Conservation (phyloP, 2,113 vertebrate species). For the Percina caprodes region DNA sequence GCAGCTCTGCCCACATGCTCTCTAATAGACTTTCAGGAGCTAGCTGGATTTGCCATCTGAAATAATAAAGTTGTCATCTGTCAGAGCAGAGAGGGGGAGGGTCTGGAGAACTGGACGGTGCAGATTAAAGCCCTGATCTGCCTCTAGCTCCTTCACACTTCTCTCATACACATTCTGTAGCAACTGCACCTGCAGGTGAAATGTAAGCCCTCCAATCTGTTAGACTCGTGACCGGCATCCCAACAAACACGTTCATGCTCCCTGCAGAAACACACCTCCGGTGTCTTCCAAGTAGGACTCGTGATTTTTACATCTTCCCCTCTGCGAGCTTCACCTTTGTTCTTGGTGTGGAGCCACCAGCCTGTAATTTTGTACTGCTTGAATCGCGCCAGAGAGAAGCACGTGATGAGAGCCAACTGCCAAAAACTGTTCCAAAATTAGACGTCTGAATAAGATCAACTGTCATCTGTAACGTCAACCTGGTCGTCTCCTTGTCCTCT, state of each 20-base stretch:
- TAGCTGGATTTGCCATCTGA: conserved; percentile 78
- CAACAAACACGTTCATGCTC: conserved; percentile 37
- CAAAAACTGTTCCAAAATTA: conserved; percentile 61
- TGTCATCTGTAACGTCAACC: conserved; percentile 30
- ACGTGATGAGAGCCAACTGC: conserved; percentile 30
- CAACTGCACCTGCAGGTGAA: conserved; percentile 55
- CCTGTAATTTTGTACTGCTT: conserved; percentile 37
- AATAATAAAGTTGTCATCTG: conserved; percentile 86
- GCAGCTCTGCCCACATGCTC: conserved; percentile 53
- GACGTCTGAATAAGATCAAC: conserved; percentile 42
- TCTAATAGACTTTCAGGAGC: conserved; percentile 60
- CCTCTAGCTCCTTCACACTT: conserved; percentile 74
- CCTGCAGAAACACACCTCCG: conserved; percentile 28
- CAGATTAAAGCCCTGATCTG: conserved; percentile 75
- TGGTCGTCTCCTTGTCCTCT: conserved; percentile 15
- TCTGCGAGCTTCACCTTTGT: conserved; percentile 23
- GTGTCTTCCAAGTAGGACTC: conserved; percentile 38
- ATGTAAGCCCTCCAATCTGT: conserved; percentile 62
- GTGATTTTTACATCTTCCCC: conserved; percentile 27
- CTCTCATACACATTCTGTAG: conserved; percentile 43
- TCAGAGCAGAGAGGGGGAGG: conserved; percentile 74
- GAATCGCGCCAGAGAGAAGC: conserved; percentile 18
- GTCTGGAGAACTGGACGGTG: conserved; percentile 43
- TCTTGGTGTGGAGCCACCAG: conserved; percentile 27
- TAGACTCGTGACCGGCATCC: conserved; percentile 68